Conservation (phyloP, 2,888 invertebrate genomes). For the Frankliniella fusca region DNA sequence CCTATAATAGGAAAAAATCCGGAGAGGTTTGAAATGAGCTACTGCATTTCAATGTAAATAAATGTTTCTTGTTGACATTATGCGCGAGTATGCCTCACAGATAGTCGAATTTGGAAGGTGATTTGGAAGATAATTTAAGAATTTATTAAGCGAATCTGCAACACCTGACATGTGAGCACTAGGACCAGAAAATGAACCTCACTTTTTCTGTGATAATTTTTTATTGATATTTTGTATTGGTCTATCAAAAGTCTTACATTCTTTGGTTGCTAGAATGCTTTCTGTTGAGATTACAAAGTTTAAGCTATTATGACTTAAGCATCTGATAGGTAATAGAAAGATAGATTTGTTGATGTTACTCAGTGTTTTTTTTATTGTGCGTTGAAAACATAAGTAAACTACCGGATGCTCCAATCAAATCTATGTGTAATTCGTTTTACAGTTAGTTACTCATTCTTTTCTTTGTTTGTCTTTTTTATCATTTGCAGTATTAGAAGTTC, state of each 20-base stretch:
- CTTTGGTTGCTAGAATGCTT: neutral
- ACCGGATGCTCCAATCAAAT: neutral
- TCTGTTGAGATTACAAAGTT: neutral
- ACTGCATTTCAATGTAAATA: neutral
- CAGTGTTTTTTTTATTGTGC: neutral
- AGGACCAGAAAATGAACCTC: conserved; percentile 13
- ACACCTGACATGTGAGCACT: neutral
- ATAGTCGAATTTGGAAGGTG: neutral
- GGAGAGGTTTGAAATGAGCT: neutral
- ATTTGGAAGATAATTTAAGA: neutral
- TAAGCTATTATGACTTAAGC: neutral
- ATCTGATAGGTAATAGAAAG: neutral
- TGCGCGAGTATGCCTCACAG: neutral
- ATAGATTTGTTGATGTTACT: neutral
- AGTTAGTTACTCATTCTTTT: neutral
- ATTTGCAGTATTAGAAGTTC: no score
- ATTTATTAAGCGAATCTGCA: neutral
- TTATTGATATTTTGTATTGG: neutral
- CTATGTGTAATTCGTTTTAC: neutral
- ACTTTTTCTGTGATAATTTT: conserved; percentile 21
- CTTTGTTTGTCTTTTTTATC: neutral
- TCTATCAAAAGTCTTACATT: neutral
- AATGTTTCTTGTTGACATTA: neutral
- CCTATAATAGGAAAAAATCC: neutral
- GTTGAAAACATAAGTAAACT: no score